Evolutionary conservation across 2,888 invertebrate genomes (phyloP).

Genomic region (Atethmia centrago): DNA sequence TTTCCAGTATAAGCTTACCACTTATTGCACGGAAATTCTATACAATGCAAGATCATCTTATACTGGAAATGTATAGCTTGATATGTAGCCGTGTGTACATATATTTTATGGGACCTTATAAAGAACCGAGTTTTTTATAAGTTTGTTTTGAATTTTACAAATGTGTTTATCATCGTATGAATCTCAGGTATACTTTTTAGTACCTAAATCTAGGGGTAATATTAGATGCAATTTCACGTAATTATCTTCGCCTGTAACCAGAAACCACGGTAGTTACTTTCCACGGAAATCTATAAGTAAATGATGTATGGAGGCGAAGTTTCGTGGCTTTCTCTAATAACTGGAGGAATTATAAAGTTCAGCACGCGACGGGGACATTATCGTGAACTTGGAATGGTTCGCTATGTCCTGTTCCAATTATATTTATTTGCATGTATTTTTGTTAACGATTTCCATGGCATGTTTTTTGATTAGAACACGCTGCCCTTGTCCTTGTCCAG

Average conservation of each 20-base stretch:
- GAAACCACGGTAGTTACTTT: constrained; percentile 14
- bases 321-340: constrained; percentile 43
- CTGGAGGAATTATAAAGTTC: constrained; percentile 11
- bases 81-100: no score
- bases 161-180: background rate
- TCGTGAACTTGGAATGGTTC: constrained; percentile 51
- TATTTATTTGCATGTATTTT: constrained; percentile 28
- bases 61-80: no score
- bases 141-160: background rate
- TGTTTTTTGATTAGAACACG: constrained; percentile 1
- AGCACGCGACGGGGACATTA: constrained; percentile 50
- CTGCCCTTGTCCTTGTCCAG: background rate
- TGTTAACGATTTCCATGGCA: background rate
- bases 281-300: constrained; percentile 33
- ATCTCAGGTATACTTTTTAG: background rate
- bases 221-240: constrained; percentile 19
- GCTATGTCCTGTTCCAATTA: constrained; percentile 18
- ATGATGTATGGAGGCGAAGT: constrained; percentile 32
- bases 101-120: background rate
- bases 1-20: no score
- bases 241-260: constrained; percentile 19
- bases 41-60: no score
- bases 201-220: background rate
- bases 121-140: background rate
- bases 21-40: no score